Percentiles rank a stretch among this genome's conserved stretches.
These are phyloP conservation scores for Cistogaster globosa DNA, from an alignment of 2,888 invertebrate species.

Conservation along the genomic window DNA sequence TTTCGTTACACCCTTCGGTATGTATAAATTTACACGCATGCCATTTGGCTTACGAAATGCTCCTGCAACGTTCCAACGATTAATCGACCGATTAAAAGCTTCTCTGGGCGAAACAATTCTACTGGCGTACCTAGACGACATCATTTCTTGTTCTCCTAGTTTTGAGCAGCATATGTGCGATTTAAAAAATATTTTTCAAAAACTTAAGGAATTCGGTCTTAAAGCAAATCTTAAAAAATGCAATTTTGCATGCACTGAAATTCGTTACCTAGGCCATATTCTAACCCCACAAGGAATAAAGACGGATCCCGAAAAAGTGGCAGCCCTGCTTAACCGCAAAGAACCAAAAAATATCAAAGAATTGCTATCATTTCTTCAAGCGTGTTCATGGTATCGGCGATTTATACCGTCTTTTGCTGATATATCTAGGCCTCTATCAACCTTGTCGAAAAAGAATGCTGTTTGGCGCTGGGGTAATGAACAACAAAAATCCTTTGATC, in stretches of 20 bases:
- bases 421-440: too few relatives aligned
- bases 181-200: slow-evolving; percentile 42
- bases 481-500: too few relatives aligned
- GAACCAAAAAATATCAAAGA: slow-evolving; percentile 73
- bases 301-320: slow-evolving; percentile 73
- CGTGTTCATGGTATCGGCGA: too few relatives aligned
- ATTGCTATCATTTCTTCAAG: slow-evolving; percentile 73
- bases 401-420: too few relatives aligned
- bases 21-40: slow-evolving; percentile 65
- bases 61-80: slow-evolving; percentile 65
- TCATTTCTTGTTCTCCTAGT: too few relatives aligned
- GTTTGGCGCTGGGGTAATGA: too few relatives aligned
- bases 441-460: too few relatives aligned
- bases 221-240: slow-evolving; percentile 41
- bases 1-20: slow-evolving; percentile 67
- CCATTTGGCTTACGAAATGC: slow-evolving; percentile 70
- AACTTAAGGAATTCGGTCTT: slow-evolving; percentile 31
- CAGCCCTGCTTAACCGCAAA: slow-evolving; percentile 36
- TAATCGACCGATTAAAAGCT: slow-evolving; percentile 55
- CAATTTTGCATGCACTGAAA: slow-evolving; percentile 41
- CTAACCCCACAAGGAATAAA: slow-evolving; percentile 66
- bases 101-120: slow-evolving; percentile 68
- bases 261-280: slow-evolving; percentile 56
- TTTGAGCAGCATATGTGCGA: too few relatives aligned
- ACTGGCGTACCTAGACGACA: slow-evolving; percentile 76